These are phyloP conservation scores for Aspidiotus rigidus DNA, from an alignment of 2,888 invertebrate species.

Conservation along the genomic window DNA sequence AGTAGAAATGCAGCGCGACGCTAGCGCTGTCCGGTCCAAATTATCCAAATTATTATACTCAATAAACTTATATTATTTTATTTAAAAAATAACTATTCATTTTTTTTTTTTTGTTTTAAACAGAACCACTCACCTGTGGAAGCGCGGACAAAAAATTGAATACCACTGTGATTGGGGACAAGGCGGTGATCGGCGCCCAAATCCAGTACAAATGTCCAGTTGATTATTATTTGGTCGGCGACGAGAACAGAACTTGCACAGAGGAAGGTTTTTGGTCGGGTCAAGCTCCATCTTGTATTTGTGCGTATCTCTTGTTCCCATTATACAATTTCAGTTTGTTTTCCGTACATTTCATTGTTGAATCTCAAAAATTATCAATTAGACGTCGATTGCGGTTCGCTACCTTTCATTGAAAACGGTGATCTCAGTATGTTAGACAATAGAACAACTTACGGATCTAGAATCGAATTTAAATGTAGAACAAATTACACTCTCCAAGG, in stretches of 20 bases:
- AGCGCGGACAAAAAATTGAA: constrained; percentile 77
- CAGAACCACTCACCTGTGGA: constrained; percentile 76
- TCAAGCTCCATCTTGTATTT: constrained; percentile 72
- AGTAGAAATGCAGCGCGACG: no score
- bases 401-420: constrained; percentile 63
- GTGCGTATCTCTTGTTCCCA: constrained; percentile 48
- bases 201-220: constrained; percentile 71
- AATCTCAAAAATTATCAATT: constrained; percentile 30
- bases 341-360: neutral
- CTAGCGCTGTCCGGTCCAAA: no score
- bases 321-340: neutral
- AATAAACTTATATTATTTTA: no score
- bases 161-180: constrained; percentile 63
- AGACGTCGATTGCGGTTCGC: constrained; percentile 73
- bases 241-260: constrained; percentile 58
- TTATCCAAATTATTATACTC: no score
- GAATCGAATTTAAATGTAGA: constrained; percentile 66
- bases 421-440: constrained; percentile 56
- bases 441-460: constrained; percentile 69
- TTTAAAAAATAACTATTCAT: constrained; percentile 11
- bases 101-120: constrained; percentile 37
- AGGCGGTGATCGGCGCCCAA: constrained; percentile 56
- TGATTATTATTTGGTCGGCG: constrained; percentile 70
- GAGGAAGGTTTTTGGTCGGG: constrained; percentile 76
- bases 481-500: constrained; percentile 80